Evolutionary conservation across 2,797 vertebrate genomes (phyloP).

Genomic region (Oryzias sinensis): DNA sequence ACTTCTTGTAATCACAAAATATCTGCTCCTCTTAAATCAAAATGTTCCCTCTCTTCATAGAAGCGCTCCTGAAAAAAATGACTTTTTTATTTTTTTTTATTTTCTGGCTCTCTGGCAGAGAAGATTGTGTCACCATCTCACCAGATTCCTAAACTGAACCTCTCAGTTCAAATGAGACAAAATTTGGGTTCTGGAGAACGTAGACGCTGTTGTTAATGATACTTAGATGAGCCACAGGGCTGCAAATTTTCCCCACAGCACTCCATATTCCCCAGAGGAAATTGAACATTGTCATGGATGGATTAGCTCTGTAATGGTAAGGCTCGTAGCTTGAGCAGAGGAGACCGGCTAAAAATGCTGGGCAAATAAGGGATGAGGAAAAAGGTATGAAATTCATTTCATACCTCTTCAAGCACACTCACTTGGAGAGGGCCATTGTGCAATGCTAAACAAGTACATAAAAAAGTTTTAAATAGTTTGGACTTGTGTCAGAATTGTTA

Average conservation of each 20-base stretch:
- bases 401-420: conserved; percentile 96
- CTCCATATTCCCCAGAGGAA: conserved; percentile 93
- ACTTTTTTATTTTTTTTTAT: too few relatives aligned
- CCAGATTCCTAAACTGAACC: conserved; percentile 38
- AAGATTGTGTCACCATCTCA: conserved; percentile 45
- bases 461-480: conserved; percentile 59
- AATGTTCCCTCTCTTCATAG: too few relatives aligned
- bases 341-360: conserved; percentile 86
- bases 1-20: too few relatives aligned
- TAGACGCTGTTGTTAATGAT: conserved; percentile 58
- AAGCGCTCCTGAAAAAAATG: too few relatives aligned
- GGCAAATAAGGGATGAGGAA: conserved; percentile 84
- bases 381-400: conserved; percentile 97
- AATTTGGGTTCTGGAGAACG: conserved; percentile 41
- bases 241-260: conserved; percentile 67
- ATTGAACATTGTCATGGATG: conserved; percentile 99
- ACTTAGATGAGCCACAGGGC: conserved; percentile 67
- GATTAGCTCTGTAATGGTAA: conserved; percentile 97
- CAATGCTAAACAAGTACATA: conserved; percentile 56
- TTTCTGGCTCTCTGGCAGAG: conserved; percentile 8
- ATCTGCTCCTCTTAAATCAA: too few relatives aligned
- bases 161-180: conserved; percentile 51
- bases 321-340: conserved; percentile 94
- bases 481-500: conserved; percentile 18
- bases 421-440: conserved; percentile 52